These are phyloP conservation scores for Actinia tenebrosa DNA, from an alignment of 64 coral and sea anemone species.

Conservation along the genomic window DNA sequence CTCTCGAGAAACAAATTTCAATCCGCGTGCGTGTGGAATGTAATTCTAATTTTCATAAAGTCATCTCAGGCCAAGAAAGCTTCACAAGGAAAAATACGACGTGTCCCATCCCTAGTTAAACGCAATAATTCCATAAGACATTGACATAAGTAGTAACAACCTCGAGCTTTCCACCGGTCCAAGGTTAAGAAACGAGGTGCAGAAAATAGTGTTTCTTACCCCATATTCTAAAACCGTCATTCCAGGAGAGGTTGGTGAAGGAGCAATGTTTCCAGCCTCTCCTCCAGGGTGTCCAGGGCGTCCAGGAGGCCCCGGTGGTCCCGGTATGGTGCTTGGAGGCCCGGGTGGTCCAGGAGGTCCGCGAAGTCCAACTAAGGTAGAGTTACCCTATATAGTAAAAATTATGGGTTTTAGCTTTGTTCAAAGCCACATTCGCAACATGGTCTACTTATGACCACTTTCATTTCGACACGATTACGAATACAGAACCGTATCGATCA, in stretches of 20 bases:
- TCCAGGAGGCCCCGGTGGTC: conserved; percentile 35
- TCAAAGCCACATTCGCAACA: no score
- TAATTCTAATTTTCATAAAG: no score
- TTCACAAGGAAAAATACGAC: no score
- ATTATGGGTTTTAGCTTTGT: no score
- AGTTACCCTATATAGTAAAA: background rate
- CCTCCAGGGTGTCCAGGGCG: conserved; percentile 22
- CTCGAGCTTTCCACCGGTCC: no score
- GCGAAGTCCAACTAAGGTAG: background rate
- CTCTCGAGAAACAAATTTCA: no score
- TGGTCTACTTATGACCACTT: no score
- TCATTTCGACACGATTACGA: no score
- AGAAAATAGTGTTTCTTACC: background rate
- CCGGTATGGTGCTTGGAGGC: conserved; percentile 12
- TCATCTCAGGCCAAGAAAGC: no score
- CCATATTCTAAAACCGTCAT: background rate
- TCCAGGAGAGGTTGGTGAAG: background rate
- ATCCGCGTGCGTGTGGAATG: no score
- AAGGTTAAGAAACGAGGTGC: no score
- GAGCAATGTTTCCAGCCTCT: background rate
- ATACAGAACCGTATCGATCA: background rate
- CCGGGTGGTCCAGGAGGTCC: conserved; percentile 16
- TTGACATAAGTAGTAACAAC: background rate
- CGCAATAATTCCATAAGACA: background rate
- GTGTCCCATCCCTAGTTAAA: no score